Evolutionary conservation across 2,797 vertebrate genomes (phyloP), one percentile per base, ranked within the genome.

Genomic region (Diplodus sargus): DNA sequence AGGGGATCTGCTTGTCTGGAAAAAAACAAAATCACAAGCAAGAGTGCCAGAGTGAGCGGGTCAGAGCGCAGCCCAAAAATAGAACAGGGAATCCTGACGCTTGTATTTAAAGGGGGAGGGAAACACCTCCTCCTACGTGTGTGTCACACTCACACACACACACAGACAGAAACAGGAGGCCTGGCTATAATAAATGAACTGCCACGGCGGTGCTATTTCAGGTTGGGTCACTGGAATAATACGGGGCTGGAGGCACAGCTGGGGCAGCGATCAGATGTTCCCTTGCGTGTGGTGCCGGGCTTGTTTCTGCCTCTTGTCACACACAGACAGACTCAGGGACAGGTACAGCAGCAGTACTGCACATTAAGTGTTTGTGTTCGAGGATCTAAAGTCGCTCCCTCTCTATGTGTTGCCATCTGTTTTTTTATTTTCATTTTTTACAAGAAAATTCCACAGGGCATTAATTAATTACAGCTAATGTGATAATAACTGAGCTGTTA

Each of bases 161-260:
- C 59, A 69, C 76, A 83, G 72, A 70, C 73, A 84, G 70, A 83
- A 74, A 87, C 77, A 54, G 74, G 73, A 83, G 81, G 71, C 80
- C 52, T 67, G 79, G 81, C 61, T 74, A 66, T 93, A 94, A 93
- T 91, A 91, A 93, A 94, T 93, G 89, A 88, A 81, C 79, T 91
- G 92, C 85, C 87, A 85, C 67, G 48, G 86, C 70, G 13, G 63
- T 75, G 92, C 91, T 93, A 61, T 91, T 94, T 92, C 86, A 92
- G 89, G 88, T 91, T 81, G 85, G 85, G 79, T 81, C 79, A 81
- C 78, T 92, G 86, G 85, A 95, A 92, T 87, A 92, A 93, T 87
- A 90, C 76, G 61, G 66, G 43, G 48, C 67, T 85, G 71, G 72
- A 89, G 83, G 77, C 82, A 69, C 91, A 89, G 92, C 87, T 88